A percentile compares a stretch with the other conserved stretches of the same genome.
Conservation (phyloP, 2,113 vertebrate genomes). For the Mirza zaza region DNA sequence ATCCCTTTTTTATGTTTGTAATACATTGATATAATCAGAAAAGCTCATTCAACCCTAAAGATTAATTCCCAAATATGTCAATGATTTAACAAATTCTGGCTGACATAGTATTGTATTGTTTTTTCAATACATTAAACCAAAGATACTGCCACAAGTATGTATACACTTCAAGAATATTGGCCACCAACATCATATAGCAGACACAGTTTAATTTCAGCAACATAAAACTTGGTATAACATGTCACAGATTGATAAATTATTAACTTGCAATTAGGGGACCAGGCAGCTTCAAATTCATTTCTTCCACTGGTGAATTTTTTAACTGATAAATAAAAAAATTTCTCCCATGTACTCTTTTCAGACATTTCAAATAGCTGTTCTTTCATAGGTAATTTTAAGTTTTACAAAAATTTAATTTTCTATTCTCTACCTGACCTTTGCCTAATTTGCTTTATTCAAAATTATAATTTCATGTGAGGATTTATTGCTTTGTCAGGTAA, state of each 20-base stretch:
- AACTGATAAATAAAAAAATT: conserved; percentile 41
- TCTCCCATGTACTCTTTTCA: conserved; percentile 19
- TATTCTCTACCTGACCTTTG: conserved; percentile 15
- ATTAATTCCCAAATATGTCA: neutral
- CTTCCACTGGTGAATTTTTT: conserved; percentile 23
- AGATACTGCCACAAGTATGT: neutral
- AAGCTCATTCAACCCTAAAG: neutral
- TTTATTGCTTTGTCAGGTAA: conserved; percentile 32
- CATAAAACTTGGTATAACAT: conserved; percentile 33
- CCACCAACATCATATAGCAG: neutral
- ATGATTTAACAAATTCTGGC: neutral
- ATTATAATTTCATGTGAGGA: conserved; percentile 19
- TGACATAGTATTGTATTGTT: neutral
- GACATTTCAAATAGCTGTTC: conserved; percentile 18
- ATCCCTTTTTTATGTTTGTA: neutral
- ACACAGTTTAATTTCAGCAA: conserved; percentile 24
- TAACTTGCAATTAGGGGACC: conserved; percentile 23
- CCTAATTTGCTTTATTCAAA: conserved; percentile 31
- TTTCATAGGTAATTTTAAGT: conserved; percentile 12
- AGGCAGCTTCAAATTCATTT: conserved; percentile 42
- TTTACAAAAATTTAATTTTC: neutral
- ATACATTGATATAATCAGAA: neutral
- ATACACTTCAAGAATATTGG: neutral
- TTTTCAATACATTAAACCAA: conserved; percentile 23
- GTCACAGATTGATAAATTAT: conserved; percentile 41